A percentile compares a stretch with the other conserved stretches of the same genome.
Evolutionary conservation across 2,888 invertebrate genomes (phyloP).

Genomic region (Lissocephala sabroskyi): DNA sequence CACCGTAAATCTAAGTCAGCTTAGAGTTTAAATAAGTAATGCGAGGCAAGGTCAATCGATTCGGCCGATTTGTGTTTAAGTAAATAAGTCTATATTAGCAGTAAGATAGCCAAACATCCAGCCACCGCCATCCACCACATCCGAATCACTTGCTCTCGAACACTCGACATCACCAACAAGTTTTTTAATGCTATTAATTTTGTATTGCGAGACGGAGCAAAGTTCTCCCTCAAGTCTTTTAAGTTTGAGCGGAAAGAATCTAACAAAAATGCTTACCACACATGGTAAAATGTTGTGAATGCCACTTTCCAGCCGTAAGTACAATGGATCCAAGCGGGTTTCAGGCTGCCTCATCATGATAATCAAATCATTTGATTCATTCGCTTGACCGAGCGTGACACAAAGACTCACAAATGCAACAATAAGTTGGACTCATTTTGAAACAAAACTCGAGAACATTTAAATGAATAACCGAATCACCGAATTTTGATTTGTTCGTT

Average conservation of each 20-base stretch:
- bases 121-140: constrained; percentile 9
- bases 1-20: not conserved
- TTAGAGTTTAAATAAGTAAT: not conserved
- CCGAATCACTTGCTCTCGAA: constrained; percentile 10
- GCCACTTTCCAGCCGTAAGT: constrained; percentile 31
- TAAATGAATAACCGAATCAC: too few species aligned
- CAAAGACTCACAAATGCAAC: too few species aligned
- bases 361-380: too few species aligned
- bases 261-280: constrained; percentile 33
- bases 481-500: too few species aligned
- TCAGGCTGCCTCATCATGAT: too few species aligned
- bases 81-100: not conserved
- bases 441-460: too few species aligned
- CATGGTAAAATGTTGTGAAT: constrained; percentile 12
- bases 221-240: not conserved
- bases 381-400: too few species aligned
- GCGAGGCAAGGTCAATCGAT: not conserved
- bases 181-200: constrained; percentile 14
- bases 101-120: constrained; percentile 18
- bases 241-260: constrained; percentile 3
- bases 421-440: too few species aligned
- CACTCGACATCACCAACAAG: not conserved
- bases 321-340: constrained; percentile 12
- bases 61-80: constrained; percentile 18
- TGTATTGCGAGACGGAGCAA: not conserved